phyloP scores from a whole-genome alignment of 23 tunicate genomes.

The Ascidia mentula region DNA sequence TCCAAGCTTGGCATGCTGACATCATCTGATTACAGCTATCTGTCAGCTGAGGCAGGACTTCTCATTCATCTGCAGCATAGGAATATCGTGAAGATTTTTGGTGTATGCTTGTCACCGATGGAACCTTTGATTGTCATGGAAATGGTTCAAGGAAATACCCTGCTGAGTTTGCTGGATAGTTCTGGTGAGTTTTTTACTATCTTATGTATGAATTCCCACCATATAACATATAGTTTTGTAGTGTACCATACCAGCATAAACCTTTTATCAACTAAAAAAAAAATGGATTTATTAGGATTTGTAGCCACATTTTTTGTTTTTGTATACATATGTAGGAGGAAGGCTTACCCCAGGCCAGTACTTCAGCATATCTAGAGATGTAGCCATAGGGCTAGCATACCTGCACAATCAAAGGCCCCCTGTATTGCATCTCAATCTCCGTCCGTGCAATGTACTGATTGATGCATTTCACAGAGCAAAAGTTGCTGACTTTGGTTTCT shows the following conservation, averaged over 20 bases:
- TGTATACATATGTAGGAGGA: slow-evolving; percentile 27
- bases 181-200: slow-evolving; percentile 9
- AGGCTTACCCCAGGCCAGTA: slow-evolving; percentile 32
- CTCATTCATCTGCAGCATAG: slow-evolving; percentile 53
- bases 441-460: slow-evolving; percentile 77
- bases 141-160: slow-evolving; percentile 65
- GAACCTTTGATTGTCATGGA: slow-evolving; percentile 74
- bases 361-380: slow-evolving; percentile 48
- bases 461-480: slow-evolving; percentile 62
- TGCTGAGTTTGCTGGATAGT: slow-evolving; percentile 22
- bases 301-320: neutral
- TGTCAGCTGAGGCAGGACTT: slow-evolving; percentile 77
- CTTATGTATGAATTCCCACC: too few species aligned
- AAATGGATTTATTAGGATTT: too few species aligned
- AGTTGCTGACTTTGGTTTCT: slow-evolving; percentile 88
- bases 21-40: slow-evolving; percentile 69
- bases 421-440: slow-evolving; percentile 75
- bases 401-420: slow-evolving; percentile 92
- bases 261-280: neutral
- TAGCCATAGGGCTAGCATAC: slow-evolving; percentile 69
- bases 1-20: slow-evolving; percentile 50
- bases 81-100: slow-evolving; percentile 60
- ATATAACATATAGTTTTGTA: too few species aligned
- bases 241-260: too few species aligned
- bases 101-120: slow-evolving; percentile 63